Base-by-base conservation (phyloP, 2,888 invertebrate genomes). In the Osedax frankpressi region DNA sequence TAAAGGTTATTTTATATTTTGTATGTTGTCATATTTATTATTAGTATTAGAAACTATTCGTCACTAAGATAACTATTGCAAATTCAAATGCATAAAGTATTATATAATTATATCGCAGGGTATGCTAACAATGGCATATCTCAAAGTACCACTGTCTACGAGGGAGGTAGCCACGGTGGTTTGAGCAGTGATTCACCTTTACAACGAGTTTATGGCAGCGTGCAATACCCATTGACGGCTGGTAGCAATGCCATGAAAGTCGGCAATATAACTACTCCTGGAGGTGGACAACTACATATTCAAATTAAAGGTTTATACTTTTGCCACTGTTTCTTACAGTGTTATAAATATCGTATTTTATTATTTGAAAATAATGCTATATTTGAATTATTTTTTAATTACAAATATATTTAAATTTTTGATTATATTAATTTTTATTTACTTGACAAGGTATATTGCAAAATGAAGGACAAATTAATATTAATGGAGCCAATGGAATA, bases 131-230 rank as follows among this genome's bases (percentile, higher is more conserved):
- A 27, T 19, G 80, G 80, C 19, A 77, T 77, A 3, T 79, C 79
- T 2, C 74, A 75, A 3, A 74, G 78, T 1, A 25, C 74, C 3
- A 68, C 67, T 3, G 28, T 76, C 60, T 71, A 74, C 3, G 65
- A 75, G 27, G 79, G 78, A 25, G 80, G 79, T 2, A 75, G 78
- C 27, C 76, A 80, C 70, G 80, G 77, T 14, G 80, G 80, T 0
- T 69, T 73, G 27, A 79, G 79, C 6, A 73, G 75, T 19, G 44
- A 44, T 44, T 44, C 44, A 11, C 44, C 44, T 6, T 19, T 44
- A 19, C 44, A 44, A 19, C 6, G 73, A 24, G 65, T 76, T 1
- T 80, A 80, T 75, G 80, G 80, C 0, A 76, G 70, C 71, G 76
- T 80, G n/a, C 63, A 63, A 0, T n/a, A 44, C 1, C 80, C 80